Percentiles rank a stretch among this genome's conserved stretches.
These are phyloP conservation scores for Ochropleura plecta DNA, from an alignment of 2,888 invertebrate species.

Conservation along the genomic window DNA sequence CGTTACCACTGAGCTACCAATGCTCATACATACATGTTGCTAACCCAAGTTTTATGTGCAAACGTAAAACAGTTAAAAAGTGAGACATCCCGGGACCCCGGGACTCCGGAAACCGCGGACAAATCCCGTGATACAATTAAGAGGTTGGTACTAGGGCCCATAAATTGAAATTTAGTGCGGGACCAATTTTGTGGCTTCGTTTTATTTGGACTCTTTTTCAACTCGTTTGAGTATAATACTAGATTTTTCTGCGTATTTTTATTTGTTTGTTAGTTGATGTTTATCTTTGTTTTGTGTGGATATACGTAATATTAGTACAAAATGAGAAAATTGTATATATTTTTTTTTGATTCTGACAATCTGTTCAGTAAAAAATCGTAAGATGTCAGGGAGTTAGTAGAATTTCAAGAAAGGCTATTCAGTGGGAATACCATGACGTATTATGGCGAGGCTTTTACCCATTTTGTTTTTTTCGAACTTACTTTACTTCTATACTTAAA, in stretches of 20 bases:
- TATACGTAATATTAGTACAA: background rate
- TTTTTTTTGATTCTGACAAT: no score
- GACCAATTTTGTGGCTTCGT: conserved; percentile 50
- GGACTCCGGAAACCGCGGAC: conserved; percentile 9
- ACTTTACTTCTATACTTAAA: no score
- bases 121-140: conserved; percentile 21
- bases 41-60: no score
- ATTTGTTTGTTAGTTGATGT: conserved; percentile 21
- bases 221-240: conserved; percentile 25
- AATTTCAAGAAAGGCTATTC: no score
- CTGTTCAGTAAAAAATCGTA: no score
- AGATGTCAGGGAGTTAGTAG: no score
- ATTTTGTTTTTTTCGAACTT: no score
- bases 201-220: conserved; percentile 49
- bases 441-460: no score
- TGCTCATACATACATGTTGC: background rate
- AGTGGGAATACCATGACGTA: no score
- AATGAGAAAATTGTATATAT: background rate
- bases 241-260: conserved; percentile 15
- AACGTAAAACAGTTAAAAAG: conserved; percentile 10
- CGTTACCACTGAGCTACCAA: background rate
- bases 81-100: conserved; percentile 20
- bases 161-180: conserved; percentile 63
- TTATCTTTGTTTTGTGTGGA: conserved; percentile 4
- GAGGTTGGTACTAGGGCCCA: conserved; percentile 39